Conservation (phyloP, 2,888 invertebrate species). For the Polyommatus icarus region DNA sequence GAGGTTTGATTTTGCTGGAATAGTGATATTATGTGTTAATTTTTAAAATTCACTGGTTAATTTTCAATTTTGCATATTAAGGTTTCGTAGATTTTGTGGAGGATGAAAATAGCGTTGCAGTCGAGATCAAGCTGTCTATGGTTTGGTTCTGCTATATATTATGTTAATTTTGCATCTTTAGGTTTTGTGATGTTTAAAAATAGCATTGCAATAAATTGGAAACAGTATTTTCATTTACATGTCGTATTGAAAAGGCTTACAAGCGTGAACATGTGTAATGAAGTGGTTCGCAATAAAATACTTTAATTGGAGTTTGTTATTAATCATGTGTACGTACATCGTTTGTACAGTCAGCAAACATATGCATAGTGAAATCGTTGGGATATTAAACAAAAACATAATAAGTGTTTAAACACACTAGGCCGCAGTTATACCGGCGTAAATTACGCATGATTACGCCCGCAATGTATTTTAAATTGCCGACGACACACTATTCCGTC, state of each 20-base stretch:
- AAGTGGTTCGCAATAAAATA: slow-evolving; percentile 40
- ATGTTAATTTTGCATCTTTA: not conserved
- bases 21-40: not conserved
- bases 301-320: slow-evolving; percentile 42
- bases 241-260: slow-evolving; percentile 34
- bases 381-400: not conserved
- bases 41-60: not conserved
- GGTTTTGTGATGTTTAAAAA: not conserved
- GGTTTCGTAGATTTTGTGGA: not conserved
- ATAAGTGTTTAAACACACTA: too few relatives aligned
- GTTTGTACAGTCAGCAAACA: not conserved
- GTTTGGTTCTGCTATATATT: not conserved
- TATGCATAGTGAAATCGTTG: not conserved
- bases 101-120: not conserved
- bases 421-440: too few relatives aligned
- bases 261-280: slow-evolving; percentile 39
- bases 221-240: not conserved
- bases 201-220: not conserved
- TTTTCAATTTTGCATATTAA: not conserved
- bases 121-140: too few relatives aligned
- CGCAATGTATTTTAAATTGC: too few relatives aligned
- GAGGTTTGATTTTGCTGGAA: not conserved
- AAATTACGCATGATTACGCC: too few relatives aligned
- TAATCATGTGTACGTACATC: slow-evolving; percentile 37
- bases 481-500: too few relatives aligned